phyloP scores from a whole-genome alignment of 2,888 invertebrate species.

The Odontomyia ornata region DNA sequence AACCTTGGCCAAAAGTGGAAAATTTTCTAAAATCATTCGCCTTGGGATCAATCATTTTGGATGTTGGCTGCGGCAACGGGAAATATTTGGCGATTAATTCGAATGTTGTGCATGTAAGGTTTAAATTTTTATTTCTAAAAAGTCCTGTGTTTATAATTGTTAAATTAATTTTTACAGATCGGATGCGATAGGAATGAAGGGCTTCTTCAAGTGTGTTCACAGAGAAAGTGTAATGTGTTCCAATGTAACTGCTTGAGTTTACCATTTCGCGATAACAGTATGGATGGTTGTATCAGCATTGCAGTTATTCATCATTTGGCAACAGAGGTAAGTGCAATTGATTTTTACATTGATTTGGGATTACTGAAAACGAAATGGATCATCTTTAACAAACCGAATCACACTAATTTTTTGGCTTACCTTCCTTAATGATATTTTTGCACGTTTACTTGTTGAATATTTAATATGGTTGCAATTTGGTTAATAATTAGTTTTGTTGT shows the following conservation, averaged over 20 bases:
- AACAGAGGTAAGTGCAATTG: constrained; percentile 68
- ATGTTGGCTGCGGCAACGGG: constrained; percentile 98
- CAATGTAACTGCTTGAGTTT: constrained; percentile 79
- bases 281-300: constrained; percentile 90
- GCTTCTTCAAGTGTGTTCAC: constrained; percentile 72
- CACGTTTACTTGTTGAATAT: too few relatives aligned
- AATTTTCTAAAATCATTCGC: constrained; percentile 77
- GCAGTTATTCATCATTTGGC: constrained; percentile 97
- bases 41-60: constrained; percentile 78
- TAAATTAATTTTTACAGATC: constrained; percentile 65
- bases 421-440: too few relatives aligned
- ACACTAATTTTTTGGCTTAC: too few relatives aligned
- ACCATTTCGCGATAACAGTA: constrained; percentile 72
- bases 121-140: constrained; percentile 32
- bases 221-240: constrained; percentile 73
- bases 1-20: constrained; percentile 91
- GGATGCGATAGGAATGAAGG: constrained; percentile 84
- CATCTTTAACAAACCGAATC: too few relatives aligned
- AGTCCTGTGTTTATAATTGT: neutral
- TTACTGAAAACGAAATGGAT: too few relatives aligned
- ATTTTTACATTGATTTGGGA: too few relatives aligned
- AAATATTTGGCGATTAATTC: constrained; percentile 83
- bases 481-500: too few relatives aligned
- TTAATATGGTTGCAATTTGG: too few relatives aligned
- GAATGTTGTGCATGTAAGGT: constrained; percentile 70